Evolutionary conservation across 2,888 invertebrate species (phyloP).

Genomic region (Odontocerum albicorne): DNA sequence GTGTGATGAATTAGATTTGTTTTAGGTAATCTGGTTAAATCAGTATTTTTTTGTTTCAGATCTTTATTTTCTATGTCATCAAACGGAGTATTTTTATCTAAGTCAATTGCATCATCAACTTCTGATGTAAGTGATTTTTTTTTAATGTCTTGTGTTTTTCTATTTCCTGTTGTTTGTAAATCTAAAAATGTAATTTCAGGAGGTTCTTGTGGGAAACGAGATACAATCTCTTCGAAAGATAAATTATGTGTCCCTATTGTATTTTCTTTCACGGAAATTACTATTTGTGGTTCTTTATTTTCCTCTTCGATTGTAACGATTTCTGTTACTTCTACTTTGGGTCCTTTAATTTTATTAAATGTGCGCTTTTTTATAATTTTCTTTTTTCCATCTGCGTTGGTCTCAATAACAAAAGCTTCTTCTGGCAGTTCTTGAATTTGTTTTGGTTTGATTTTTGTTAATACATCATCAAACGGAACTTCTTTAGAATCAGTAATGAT

Average conservation of each 20-base stretch:
- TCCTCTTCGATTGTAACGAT: slow-evolving; percentile 50
- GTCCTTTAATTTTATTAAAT: slow-evolving; percentile 49
- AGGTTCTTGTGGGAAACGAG: slow-evolving; percentile 40
- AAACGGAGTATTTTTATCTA: too few relatives aligned
- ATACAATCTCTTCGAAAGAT: slow-evolving; percentile 34
- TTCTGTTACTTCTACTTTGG: slow-evolving; percentile 50
- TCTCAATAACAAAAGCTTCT: slow-evolving; percentile 27
- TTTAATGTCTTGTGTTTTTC: too few relatives aligned
- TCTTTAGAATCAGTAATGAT: too few relatives aligned
- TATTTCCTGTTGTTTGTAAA: too few relatives aligned
- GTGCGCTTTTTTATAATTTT: slow-evolving; percentile 48
- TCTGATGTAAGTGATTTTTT: too few relatives aligned
- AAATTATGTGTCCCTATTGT: slow-evolving; percentile 9
- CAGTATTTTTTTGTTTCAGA: too few relatives aligned
- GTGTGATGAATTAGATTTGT: too few relatives aligned
- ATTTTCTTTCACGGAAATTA: slow-evolving; percentile 41
- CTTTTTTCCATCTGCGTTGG: slow-evolving; percentile 41
- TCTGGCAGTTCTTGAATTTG: slow-evolving; percentile 32
- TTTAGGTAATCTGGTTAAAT: too few relatives aligned
- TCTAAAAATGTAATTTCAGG: slow-evolving; percentile 41
- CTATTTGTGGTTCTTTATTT: slow-evolving; percentile 44
- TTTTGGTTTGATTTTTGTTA: slow-evolving; percentile 4
- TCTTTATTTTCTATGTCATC: too few relatives aligned
- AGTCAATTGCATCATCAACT: too few relatives aligned
- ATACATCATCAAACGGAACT: neutral